Evolutionary conservation across 2,113 vertebrate species (phyloP).

Genomic region (Neolamprologus cancellatus): DNA sequence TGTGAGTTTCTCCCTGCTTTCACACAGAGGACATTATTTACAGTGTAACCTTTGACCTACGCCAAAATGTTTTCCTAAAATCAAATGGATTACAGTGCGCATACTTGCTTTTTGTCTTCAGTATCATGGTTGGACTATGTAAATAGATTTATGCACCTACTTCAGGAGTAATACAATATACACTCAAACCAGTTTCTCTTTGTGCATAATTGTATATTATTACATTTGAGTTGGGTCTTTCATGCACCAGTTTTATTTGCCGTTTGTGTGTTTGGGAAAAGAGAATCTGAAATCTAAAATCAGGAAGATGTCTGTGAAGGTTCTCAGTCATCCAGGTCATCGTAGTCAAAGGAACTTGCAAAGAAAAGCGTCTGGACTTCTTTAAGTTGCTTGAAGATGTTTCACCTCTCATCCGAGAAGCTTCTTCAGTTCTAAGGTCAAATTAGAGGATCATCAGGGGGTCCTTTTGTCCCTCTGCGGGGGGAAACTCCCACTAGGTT

Average conservation of each 20-base stretch:
- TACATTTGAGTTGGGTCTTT: not conserved
- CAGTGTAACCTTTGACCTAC: not conserved
- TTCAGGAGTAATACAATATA: not conserved
- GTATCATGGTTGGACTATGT: not conserved
- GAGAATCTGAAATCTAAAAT: not conserved
- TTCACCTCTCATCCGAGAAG: accelerated
- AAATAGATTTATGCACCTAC: not conserved
- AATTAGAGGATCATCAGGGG: no score
- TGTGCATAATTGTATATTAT: not conserved
- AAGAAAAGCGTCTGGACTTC: no score
- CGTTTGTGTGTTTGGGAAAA: not conserved
- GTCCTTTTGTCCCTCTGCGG: no score
- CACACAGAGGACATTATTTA: not conserved
- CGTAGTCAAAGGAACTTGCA: no score
- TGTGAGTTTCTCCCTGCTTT: not conserved
- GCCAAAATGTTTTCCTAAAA: not conserved
- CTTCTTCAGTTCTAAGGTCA: no score
- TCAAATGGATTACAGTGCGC: not conserved
- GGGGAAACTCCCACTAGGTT: no score
- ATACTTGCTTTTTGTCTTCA: not conserved
- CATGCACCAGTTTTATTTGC: not conserved
- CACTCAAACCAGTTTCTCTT: not conserved
- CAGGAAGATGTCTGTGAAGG: not conserved
- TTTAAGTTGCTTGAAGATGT: no score
- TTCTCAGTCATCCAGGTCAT: no score